Evolutionary conservation across 2,113 vertebrate species (phyloP), one percentile per base, ranked within the genome.

Genomic region (Urocynchramus pylzowi): DNA sequence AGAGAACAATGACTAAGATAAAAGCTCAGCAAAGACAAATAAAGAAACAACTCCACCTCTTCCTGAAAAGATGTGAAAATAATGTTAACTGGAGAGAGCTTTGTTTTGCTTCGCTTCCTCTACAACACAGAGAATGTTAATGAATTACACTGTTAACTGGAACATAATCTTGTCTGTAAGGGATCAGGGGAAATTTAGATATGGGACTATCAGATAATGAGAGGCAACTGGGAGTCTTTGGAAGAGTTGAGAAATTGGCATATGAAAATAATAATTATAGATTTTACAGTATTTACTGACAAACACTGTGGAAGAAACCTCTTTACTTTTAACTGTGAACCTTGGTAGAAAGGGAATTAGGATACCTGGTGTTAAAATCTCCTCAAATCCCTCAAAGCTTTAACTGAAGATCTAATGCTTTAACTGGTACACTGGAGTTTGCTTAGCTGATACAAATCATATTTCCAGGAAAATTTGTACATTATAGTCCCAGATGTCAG

Each of bases 101-200:
- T 50, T 87, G 45, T 87, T 96, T 97, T 97, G 90, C 54, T 96
- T 96, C 79, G 41, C 89, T 96, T 95, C 90, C 91, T 95, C 44
- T 94, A 76, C 89, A 97, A 35, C 79, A 96, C 61, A 95, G 88
- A 91, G 90, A 96, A 96, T 96, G 54, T 42, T 97, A 97, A 98
- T 97, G 93, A 97, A 97, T 96, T 97, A 84, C 59, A 69, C 84
- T 93, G 64, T 93, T 94, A 98, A 97, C 81, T 97, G 96, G 97
- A 97, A 96, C 94, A 95, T 96, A 93, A 96, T 97, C 87, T 90
- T 94, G 91, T 96, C 88, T 91, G 69, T 83, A 94, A 88, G 78
- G 93, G 83, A 97, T 93, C 94, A 95, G 96, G 91, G 96, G 94
- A 97, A 97, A 97, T 97, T 97, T 93, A 97, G 96, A 97, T 96